Evolutionary conservation across 2,797 vertebrate species (phyloP).

Genomic region (Microctenopoma stevenorrisi): DNA sequence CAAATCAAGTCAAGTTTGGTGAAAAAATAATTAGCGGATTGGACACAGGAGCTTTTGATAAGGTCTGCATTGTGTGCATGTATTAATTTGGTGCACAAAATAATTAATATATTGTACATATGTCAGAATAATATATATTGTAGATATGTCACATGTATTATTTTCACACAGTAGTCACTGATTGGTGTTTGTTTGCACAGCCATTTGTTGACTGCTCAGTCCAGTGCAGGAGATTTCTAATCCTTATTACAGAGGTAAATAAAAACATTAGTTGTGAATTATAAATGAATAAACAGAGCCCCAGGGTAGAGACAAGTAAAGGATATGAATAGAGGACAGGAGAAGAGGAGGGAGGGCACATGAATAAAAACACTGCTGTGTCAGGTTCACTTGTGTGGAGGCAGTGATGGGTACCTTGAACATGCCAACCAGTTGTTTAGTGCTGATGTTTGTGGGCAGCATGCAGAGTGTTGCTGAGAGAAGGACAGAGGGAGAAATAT

Average conservation of each 20-base stretch:
- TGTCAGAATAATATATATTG: slow-evolving; percentile 19
- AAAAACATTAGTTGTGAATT: slow-evolving; percentile 31
- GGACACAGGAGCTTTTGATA: slow-evolving; percentile 15
- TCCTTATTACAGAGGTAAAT: slow-evolving; percentile 27
- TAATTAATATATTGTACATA: slow-evolving; percentile 30
- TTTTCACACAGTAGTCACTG: slow-evolving; percentile 11
- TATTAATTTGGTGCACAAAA: background rate
- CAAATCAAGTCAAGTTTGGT: slow-evolving; percentile 35
- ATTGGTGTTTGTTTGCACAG: slow-evolving; percentile 2
- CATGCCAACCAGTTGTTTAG: slow-evolving; percentile 40
- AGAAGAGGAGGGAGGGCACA: slow-evolving; percentile 37
- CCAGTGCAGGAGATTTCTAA: slow-evolving; percentile 10
- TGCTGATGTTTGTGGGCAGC: slow-evolving; percentile 46
- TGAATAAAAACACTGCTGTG: slow-evolving; percentile 40
- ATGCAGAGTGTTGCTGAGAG: slow-evolving; percentile 30
- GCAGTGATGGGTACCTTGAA: slow-evolving; percentile 51
- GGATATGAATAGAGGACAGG: slow-evolving; percentile 28
- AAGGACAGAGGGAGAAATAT: slow-evolving; percentile 16
- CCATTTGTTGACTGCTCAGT: slow-evolving; percentile 22
- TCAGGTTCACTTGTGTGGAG: slow-evolving; percentile 57
- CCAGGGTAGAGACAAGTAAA: slow-evolving; percentile 37
- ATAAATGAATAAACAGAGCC: slow-evolving; percentile 51
- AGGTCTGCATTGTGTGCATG: slow-evolving; percentile 23
- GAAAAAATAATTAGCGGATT: slow-evolving; percentile 40
- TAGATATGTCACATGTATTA: slow-evolving; percentile 28